A percentile compares a stretch with the other conserved stretches of the same genome.
These are phyloP conservation scores for Lasioglossum zephyrum DNA, from an alignment of 2,888 invertebrate species.

Conservation along the genomic window DNA sequence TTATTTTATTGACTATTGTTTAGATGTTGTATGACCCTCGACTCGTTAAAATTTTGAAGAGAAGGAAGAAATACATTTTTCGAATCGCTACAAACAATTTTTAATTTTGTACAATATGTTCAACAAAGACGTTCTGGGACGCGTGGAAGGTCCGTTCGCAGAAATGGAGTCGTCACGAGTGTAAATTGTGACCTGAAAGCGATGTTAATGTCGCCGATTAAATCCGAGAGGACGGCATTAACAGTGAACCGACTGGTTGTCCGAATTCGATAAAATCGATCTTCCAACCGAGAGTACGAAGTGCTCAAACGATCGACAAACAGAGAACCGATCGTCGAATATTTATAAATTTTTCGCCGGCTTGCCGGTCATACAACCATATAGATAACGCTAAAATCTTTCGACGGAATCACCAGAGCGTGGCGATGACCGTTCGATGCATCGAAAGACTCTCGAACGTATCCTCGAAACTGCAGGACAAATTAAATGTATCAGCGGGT, in stretches of 20 bases:
- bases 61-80: not conserved
- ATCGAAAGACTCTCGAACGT: not conserved
- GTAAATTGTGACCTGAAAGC: slow-evolving; percentile 35
- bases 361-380: slow-evolving; percentile 72
- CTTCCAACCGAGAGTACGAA: slow-evolving; percentile 39
- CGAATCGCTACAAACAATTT: not conserved
- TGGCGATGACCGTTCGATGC: not conserved
- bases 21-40: too few relatives aligned
- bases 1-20: not conserved
- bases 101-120: not conserved
- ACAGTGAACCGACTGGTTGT: slow-evolving; percentile 33
- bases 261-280: slow-evolving; percentile 69
- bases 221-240: slow-evolving; percentile 36
- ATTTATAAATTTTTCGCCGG: slow-evolving; percentile 80
- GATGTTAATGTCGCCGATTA: slow-evolving; percentile 40
- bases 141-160: not conserved
- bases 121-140: not conserved
- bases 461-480: not conserved
- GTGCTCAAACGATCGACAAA: slow-evolving; percentile 56
- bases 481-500: not conserved
- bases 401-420: slow-evolving; percentile 62
- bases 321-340: slow-evolving; percentile 75
- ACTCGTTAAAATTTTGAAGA: not conserved
- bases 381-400: slow-evolving; percentile 70
- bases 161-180: slow-evolving; percentile 50